A percentile compares a stretch with the other conserved stretches of the same genome.
These are phyloP conservation scores for Cyprinus carpio DNA, from an alignment of 2,113 vertebrate species.

Conservation along the genomic window DNA sequence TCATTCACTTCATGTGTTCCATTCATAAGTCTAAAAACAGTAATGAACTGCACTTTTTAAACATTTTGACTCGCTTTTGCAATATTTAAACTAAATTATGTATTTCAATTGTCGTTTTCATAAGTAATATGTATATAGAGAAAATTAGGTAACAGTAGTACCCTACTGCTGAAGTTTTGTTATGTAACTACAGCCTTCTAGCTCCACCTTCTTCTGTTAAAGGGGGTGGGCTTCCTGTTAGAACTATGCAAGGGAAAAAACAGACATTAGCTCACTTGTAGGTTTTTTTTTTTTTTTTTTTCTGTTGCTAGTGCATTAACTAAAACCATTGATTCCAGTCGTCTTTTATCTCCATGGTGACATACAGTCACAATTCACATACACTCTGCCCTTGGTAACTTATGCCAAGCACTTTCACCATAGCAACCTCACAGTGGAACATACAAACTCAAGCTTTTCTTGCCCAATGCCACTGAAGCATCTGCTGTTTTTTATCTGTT, in stretches of 20 bases:
- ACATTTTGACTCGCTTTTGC: background rate
- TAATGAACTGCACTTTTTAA: background rate
- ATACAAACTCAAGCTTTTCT: background rate
- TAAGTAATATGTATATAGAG: background rate
- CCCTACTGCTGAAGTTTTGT: background rate
- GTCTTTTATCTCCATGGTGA: background rate
- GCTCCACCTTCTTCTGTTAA: slow-evolving; percentile 7
- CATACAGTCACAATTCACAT: slow-evolving; percentile 21
- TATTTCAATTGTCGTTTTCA: background rate
- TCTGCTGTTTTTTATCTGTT: slow-evolving; percentile 20
- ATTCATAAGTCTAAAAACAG: slow-evolving; percentile 24
- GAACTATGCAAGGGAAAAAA: background rate
- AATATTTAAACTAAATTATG: background rate
- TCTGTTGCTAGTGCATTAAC: background rate
- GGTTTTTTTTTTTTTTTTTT: background rate
- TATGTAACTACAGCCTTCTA: slow-evolving; percentile 14
- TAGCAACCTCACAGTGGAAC: slow-evolving; percentile 17
- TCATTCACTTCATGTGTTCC: slow-evolving; percentile 38
- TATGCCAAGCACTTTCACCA: slow-evolving; percentile 27
- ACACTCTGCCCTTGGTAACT: background rate
- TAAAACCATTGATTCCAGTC: background rate
- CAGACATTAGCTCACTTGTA: background rate
- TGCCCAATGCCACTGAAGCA: background rate
- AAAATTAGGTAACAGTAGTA: background rate
- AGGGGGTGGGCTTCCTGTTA: background rate